Conservation (phyloP, 2,888 invertebrate species). For the Notodonta dromedarius region DNA sequence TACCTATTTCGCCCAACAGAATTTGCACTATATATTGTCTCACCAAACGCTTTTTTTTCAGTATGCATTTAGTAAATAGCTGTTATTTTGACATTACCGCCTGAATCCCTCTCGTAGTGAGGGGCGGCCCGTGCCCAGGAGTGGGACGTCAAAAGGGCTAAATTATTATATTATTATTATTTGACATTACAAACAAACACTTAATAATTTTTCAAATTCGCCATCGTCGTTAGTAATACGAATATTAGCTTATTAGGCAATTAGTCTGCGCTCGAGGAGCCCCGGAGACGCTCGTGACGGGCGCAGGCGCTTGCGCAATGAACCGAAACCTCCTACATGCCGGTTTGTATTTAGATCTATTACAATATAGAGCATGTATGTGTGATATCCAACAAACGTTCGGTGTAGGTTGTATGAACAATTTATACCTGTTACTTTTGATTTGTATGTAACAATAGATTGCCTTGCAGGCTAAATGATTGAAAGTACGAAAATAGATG, state of each 20-base stretch:
- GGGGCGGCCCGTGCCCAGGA: too few relatives aligned
- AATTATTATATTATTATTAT: too few relatives aligned
- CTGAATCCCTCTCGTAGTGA: too few relatives aligned
- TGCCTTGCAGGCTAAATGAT: not conserved
- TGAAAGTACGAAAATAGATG: too few relatives aligned
- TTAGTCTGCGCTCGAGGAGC: constrained; percentile 28
- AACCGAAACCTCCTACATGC: not conserved
- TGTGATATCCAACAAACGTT: constrained; percentile 1
- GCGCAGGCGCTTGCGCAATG: constrained; percentile 33
- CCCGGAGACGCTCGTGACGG: constrained; percentile 30
- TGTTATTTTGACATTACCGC: too few relatives aligned
- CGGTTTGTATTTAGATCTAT: not conserved
- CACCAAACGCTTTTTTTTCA: too few relatives aligned
- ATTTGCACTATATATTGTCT: not conserved
- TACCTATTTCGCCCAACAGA: not conserved
- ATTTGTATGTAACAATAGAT: not conserved
- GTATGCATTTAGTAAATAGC: too few relatives aligned
- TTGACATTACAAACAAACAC: too few relatives aligned
- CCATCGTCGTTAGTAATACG: constrained; percentile 31
- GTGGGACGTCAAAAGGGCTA: too few relatives aligned
- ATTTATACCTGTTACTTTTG: not conserved
- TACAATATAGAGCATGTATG: not conserved
- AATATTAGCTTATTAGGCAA: constrained; percentile 45
- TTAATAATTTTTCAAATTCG: constrained; percentile 29
- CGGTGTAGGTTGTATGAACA: not conserved